Conservation (phyloP, 2,797 vertebrate genomes). For the Serranus cabrilla region DNA sequence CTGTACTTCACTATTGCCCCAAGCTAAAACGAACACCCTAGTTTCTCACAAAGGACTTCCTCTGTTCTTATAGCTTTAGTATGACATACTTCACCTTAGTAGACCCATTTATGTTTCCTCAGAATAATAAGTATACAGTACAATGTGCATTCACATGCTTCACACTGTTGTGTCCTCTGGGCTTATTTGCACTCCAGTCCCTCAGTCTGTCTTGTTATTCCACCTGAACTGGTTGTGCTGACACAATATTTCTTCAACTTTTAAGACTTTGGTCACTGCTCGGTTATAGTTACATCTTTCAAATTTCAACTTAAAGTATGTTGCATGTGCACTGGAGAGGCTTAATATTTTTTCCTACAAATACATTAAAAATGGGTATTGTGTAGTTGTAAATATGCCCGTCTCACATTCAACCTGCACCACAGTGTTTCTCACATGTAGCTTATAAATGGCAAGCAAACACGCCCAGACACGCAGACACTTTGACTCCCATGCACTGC, state of each 20-base stretch:
- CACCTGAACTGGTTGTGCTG: background rate
- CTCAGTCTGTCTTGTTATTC: slow-evolving; percentile 12
- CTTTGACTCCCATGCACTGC: background rate
- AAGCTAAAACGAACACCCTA: background rate
- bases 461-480: slow-evolving; percentile 1
- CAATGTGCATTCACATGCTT: slow-evolving; percentile 7
- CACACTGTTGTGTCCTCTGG: background rate
- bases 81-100: background rate
- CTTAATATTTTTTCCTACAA: background rate
- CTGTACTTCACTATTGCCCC: background rate
- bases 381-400: background rate
- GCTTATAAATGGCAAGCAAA: slow-evolving; percentile 26
- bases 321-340: background rate
- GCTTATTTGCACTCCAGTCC: background rate
- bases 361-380: background rate
- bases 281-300: background rate
- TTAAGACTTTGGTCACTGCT: background rate
- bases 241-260: background rate
- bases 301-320: background rate
- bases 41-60: background rate
- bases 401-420: background rate
- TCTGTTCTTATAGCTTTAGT: background rate
- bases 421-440: slow-evolving; percentile 2
- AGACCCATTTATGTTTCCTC: background rate
- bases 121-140: background rate